A percentile compares a stretch with the other conserved stretches of the same genome.
Conservation (phyloP, 1,140 invertebrate genomes). For the Drosophila yakuba region DNA sequence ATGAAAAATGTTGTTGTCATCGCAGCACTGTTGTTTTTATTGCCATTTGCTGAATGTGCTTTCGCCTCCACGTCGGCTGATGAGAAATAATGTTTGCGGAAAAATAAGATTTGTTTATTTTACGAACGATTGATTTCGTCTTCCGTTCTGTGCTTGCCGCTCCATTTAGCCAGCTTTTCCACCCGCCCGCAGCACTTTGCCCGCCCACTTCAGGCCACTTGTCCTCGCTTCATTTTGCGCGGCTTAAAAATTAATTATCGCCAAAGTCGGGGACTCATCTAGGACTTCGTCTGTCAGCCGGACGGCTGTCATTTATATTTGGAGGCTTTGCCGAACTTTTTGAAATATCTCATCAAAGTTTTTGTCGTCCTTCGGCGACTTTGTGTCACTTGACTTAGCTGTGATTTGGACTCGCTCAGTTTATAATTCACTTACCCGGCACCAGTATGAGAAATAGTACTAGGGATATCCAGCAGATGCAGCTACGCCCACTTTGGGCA, state of each 20-base stretch:
- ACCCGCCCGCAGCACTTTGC: background rate
- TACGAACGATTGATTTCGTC: slow-evolving; percentile 79
- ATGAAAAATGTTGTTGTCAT: slow-evolving; percentile 81
- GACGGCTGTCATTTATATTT: slow-evolving; percentile 66
- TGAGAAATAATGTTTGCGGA: slow-evolving; percentile 83
- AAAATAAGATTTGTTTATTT: slow-evolving; percentile 84
- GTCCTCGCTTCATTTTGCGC: slow-evolving; percentile 76
- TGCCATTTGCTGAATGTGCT: slow-evolving; percentile 52
- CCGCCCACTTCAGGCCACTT: slow-evolving; percentile 22
- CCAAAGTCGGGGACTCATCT: slow-evolving; percentile 44
- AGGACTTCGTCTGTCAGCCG: slow-evolving; percentile 51
- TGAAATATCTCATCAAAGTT: slow-evolving; percentile 74
- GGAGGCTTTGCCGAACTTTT: slow-evolving; percentile 54
- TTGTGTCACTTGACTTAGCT: slow-evolving; percentile 55
- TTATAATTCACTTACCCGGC: slow-evolving; percentile 68
- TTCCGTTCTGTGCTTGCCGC: slow-evolving; percentile 14
- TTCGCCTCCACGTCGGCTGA: slow-evolving; percentile 43
- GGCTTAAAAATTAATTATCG: slow-evolving; percentile 83
- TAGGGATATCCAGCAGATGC: slow-evolving; percentile 55
- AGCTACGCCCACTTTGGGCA: slow-evolving; percentile 48
- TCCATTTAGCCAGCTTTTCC: slow-evolving; percentile 3
- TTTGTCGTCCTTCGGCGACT: slow-evolving; percentile 35
- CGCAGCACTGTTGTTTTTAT: slow-evolving; percentile 45
- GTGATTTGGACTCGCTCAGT: slow-evolving; percentile 50
- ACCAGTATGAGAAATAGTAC: slow-evolving; percentile 58